These are phyloP conservation scores for Machaerirhynchus nigripectus DNA, from an alignment of 2,113 vertebrate species.

Conservation along the genomic window DNA sequence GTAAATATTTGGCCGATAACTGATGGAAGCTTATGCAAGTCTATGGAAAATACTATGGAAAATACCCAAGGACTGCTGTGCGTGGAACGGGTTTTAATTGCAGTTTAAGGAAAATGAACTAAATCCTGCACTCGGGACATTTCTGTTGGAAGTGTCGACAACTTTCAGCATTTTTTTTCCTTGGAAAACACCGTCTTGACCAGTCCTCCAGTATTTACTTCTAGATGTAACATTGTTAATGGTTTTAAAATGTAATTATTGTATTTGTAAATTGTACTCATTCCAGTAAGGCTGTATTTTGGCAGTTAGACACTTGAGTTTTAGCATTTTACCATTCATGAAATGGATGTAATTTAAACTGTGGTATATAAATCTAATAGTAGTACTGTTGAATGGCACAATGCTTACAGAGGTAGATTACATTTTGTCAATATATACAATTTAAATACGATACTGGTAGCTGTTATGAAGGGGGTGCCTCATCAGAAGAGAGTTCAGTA, in stretches of 20 bases:
- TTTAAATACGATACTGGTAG: slow-evolving; percentile 68
- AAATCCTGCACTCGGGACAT: slow-evolving; percentile 65
- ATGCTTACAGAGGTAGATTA: slow-evolving; percentile 76
- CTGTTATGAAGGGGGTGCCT: slow-evolving; percentile 76
- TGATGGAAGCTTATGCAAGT: slow-evolving; percentile 74
- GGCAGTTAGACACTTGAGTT: slow-evolving; percentile 80
- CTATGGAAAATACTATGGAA: slow-evolving; percentile 41
- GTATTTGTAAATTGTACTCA: slow-evolving; percentile 95
- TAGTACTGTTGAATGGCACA: slow-evolving; percentile 79
- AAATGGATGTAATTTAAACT: slow-evolving; percentile 81
- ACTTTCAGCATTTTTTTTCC: slow-evolving; percentile 67
- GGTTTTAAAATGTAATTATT: slow-evolving; percentile 94
- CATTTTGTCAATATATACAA: slow-evolving; percentile 80
- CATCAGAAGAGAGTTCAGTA: slow-evolving; percentile 32
- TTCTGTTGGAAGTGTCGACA: slow-evolving; percentile 65
- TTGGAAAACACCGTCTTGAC: slow-evolving; percentile 71
- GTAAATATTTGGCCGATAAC: slow-evolving; percentile 98
- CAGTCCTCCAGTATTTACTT: slow-evolving; percentile 93
- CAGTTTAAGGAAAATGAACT: slow-evolving; percentile 69
- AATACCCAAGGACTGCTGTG: slow-evolving; percentile 60
- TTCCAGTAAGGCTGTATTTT: slow-evolving; percentile 82
- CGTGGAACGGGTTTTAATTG: slow-evolving; percentile 68
- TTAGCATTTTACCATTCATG: slow-evolving; percentile 80
- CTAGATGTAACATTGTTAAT: slow-evolving; percentile 90
- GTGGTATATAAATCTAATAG: slow-evolving; percentile 80